A percentile compares a stretch with the other conserved stretches of the same genome.
Conservation (phyloP, 1,140 invertebrate species). For the Drosophila saltans region DNA sequence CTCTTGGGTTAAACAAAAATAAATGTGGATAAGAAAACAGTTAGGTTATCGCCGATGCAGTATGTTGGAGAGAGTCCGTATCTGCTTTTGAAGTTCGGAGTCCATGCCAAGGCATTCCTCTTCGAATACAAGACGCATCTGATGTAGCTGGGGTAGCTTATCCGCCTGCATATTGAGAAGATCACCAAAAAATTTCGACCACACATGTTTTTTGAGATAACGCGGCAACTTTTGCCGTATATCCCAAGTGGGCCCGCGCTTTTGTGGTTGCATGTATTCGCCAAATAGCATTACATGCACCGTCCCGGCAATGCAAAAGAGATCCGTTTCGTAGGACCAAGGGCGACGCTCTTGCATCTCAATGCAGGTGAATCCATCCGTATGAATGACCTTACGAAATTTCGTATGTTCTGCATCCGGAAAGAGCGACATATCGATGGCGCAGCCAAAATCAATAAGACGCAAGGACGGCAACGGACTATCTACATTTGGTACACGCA, state of each 20-base stretch:
- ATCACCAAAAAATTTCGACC: slow-evolving; percentile 88
- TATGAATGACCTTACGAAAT: slow-evolving; percentile 88
- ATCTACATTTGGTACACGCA: slow-evolving; percentile 83
- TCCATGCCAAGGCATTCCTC: slow-evolving; percentile 85
- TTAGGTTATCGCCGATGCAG: slow-evolving; percentile 78
- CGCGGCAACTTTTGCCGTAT: slow-evolving; percentile 86
- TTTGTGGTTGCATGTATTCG: slow-evolving; percentile 90
- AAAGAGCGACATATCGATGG: slow-evolving; percentile 95
- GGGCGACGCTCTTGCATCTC: slow-evolving; percentile 94
- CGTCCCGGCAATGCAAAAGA: slow-evolving; percentile 94
- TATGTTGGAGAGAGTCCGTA: slow-evolving; percentile 80
- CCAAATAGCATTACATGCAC: slow-evolving; percentile 94
- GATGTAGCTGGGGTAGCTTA: slow-evolving; percentile 86
- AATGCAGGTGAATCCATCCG: slow-evolving; percentile 92
- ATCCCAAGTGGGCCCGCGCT: slow-evolving; percentile 74
- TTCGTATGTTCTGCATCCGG: slow-evolving; percentile 90
- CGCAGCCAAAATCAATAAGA: slow-evolving; percentile 94
- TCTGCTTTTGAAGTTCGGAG: slow-evolving; percentile 81
- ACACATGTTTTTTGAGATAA: slow-evolving; percentile 85
- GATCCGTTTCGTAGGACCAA: slow-evolving; percentile 97
- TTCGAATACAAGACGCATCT: slow-evolving; percentile 86
- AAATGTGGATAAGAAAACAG: background rate
- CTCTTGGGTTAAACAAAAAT: background rate
- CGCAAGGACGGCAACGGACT: slow-evolving; percentile 86
- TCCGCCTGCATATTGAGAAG: slow-evolving; percentile 88